Evolutionary conservation across 2,113 vertebrate species (phyloP), one percentile per base, ranked within the genome.

Genomic region (Phalacrocorax carbo): DNA sequence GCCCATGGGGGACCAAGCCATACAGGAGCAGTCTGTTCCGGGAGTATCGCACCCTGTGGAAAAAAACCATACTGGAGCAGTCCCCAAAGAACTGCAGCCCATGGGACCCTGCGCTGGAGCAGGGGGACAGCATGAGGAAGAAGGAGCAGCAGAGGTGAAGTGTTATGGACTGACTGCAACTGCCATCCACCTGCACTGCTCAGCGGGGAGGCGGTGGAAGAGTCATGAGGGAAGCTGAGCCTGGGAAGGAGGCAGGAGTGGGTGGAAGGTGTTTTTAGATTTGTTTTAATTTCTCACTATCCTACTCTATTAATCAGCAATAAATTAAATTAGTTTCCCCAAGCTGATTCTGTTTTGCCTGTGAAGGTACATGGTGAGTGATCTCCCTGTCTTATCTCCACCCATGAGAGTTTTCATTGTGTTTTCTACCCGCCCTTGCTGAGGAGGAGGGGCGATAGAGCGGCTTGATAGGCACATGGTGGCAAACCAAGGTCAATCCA

Each of bases 1-100:
- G n/a, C 18, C 21, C 2, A 0, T 8, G 8, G 42, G 32, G 19
- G 21, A 65, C 1, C 4, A 12, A 61, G 1, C 5, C 25, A 38
- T 3, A 6, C 23, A 49, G 36, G 27, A 89, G 10, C 13, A 25
- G 5, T 64, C 34, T 7, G 1, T 58, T 72, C 57, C 52, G 52
- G 20, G 68, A 76, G 34, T 13, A 44, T 22, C 32, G 3, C 9
- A 66, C 11, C 6, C 22, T 1, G 2, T 6, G 22, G 10, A 22
- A 23, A 19, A 1, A 25, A 36, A 6, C 0, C 17, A 22, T 7
- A 2, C 26, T 62, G 11, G 15, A 66, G 13, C 14, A 25, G 5
- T 17, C 11, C 15, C 38, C 51, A 55, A 51, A 46, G 44, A 85
- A 42, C n/a, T 40, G 46, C 21, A 69, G 16, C 19, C 44, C 29